Evolutionary conservation across 1,140 invertebrate genomes (phyloP), one percentile per base, ranked within the genome.

Genomic region (Pollicipes pollicipes): DNA sequence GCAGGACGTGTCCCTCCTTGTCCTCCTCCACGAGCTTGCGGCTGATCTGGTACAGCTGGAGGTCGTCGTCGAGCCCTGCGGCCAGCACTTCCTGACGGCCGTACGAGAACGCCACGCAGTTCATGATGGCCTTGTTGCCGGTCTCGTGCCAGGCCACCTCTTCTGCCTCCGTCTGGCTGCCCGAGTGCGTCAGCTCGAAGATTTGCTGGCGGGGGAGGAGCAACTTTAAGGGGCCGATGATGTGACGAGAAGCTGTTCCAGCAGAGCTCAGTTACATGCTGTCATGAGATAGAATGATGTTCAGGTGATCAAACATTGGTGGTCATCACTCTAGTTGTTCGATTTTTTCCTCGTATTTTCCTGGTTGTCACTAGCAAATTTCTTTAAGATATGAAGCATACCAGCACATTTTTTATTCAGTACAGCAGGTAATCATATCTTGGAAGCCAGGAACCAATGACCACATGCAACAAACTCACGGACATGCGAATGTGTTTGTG

Each of bases 141-240:
- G 93, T 95, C 79, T 93, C 90, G 79, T 93, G 89, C 72, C 91
- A 83, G 75, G 89, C 87, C n/a, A 94, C 86, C 82, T 94, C 91
- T 80, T 91, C 88, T 0, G 90, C 90, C 64, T 89, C 80, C 77
- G 92, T 91, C 70, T 87, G 85, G 30, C 80, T 83, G 37, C 91
- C 90, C 81, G 90, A 86, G 76, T 90, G 87, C 72, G 87, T 90
- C 35, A 95, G 77, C 81, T 95, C 91, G 82, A 91, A 95, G 76
- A 95, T 90, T 85, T 94, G 77, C 3, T 78, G 63, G 4, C 27
- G 24, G 37, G n/a, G n/a, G n/a, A n/a, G n/a, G n/a, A n/a, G n/a
- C n/a, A n/a, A n/a, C n/a, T n/a, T n/a, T n/a, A n/a, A n/a, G n/a
- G n/a, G n/a, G n/a, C n/a, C n/a, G n/a, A n/a, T 24, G 10, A 45